Evolutionary conservation across 2,113 vertebrate genomes (phyloP).

Genomic region (Rattus rattus): DNA sequence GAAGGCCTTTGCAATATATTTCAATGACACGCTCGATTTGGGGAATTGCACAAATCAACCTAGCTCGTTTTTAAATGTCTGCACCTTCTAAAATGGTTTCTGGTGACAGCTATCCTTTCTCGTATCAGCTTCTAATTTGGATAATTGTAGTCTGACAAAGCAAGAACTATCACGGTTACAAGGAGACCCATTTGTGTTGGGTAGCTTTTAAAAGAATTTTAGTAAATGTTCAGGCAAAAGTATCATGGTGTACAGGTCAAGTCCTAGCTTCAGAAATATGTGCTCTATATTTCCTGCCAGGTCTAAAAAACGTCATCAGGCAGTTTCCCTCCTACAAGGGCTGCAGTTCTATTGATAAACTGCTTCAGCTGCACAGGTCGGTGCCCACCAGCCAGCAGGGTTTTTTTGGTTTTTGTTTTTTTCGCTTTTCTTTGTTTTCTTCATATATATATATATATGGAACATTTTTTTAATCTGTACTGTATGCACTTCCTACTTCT

Average conservation of each 20-base stretch:
- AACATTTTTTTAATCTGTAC: constrained; percentile 63
- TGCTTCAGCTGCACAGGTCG: constrained; percentile 29
- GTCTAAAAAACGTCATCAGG: constrained; percentile 62
- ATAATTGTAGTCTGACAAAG: constrained; percentile 62
- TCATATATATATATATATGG: constrained; percentile 20
- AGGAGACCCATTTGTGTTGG: constrained; percentile 55
- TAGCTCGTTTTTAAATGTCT: constrained; percentile 80
- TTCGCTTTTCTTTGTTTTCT: background rate
- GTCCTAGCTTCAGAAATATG: constrained; percentile 64
- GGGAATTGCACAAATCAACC: constrained; percentile 80
- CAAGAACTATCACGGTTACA: constrained; percentile 57
- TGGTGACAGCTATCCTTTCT: constrained; percentile 54
- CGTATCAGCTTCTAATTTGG: constrained; percentile 67
- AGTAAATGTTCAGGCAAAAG: constrained; percentile 45
- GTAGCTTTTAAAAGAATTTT: constrained; percentile 58
- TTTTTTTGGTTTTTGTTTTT: background rate
- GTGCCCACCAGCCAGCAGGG: constrained; percentile 42
- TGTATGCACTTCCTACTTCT: constrained; percentile 58
- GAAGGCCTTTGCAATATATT: constrained; percentile 82
- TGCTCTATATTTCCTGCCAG: constrained; percentile 66
- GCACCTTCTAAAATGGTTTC: constrained; percentile 73
- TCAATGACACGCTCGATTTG: constrained; percentile 82
- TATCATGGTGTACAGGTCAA: constrained; percentile 70
- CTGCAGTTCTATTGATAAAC: constrained; percentile 62
- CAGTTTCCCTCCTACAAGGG: constrained; percentile 72